Evolutionary conservation across 2,113 vertebrate genomes (phyloP).

Genomic region (Lasiurus borealis): DNA sequence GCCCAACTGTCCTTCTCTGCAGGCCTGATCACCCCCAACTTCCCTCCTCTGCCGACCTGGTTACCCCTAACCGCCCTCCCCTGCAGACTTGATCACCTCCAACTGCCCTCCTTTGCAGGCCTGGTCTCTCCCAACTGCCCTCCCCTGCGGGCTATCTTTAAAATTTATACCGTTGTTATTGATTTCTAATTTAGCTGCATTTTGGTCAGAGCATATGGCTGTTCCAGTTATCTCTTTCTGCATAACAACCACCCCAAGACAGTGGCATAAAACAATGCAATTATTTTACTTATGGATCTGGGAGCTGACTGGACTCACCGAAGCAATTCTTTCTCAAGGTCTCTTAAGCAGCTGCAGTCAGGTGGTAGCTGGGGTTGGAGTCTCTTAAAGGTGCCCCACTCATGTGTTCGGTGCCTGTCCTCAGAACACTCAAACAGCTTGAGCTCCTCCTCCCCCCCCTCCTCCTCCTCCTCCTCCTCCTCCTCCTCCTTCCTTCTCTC

Average conservation of each 20-base stretch:
- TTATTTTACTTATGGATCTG: background rate
- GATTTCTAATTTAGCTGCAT: background rate
- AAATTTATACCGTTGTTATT: background rate
- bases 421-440: background rate
- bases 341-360: background rate
- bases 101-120: too few relatives aligned
- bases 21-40: too few relatives aligned
- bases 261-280: background rate
- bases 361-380: background rate
- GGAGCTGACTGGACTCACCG: background rate
- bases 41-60: too few relatives aligned
- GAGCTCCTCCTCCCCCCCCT: background rate
- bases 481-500: too few relatives aligned
- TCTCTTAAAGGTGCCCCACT: background rate
- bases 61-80: too few relatives aligned
- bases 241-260: background rate
- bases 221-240: background rate
- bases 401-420: background rate
- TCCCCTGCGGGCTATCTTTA: too few relatives aligned
- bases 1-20: too few relatives aligned
- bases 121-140: too few relatives aligned
- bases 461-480: too few relatives aligned
- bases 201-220: background rate
- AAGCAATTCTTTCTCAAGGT: background rate
- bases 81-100: too few relatives aligned